Evolutionary conservation across 2,113 vertebrate genomes (phyloP), one percentile per base, ranked within the genome.

Genomic region (Cottus gobio): DNA sequence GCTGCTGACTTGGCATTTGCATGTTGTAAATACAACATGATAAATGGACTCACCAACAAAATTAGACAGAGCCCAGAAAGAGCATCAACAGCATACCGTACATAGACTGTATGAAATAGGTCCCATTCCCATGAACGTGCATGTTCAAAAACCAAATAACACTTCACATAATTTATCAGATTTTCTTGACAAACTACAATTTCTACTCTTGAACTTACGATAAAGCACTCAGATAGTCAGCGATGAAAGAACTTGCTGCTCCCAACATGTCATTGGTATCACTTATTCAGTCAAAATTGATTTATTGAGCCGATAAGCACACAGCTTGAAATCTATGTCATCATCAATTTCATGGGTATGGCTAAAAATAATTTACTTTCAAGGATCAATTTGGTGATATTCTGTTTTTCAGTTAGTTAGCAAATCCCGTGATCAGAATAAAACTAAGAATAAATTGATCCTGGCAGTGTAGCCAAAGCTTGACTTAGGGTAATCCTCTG

Each of bases 11-110:
- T 11, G 13, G 82, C 79, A 72, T 83, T 83, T 87, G 31, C 69
- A 67, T 39, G 60, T 71, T 84, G 79, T 76, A 85, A 90, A 89
- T 84, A 77, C 63, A 70, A 77, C 73, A 63, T 90, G 90, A 91
- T 92, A 88, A 91, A 93, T 93, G 67, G 79, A 71, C 60, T 63
- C 62, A 28, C 16, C 36, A 48, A 50, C 48, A 56, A 83, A 74
- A 79, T 73, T 42, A 83, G 76, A 82, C 15, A 1, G 44, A 54
- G 30, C 31, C 30, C 24, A 77, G 37, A 87, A 77, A 85, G 24
- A 67, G 67, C 82, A 56, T 83, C 36, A 79, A 34, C 71, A 64
- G 80, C 64, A 82, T 63, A 24, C 7, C 34, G n/a, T 15, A 28
- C 24, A 56, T 56, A 15, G 24, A 56, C 7, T n/a, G 3, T 54